A percentile compares a stretch with the other conserved stretches of the same genome.
These are phyloP conservation scores for Eremophila alpestris DNA, from an alignment of 2,797 vertebrate species.

Conservation along the genomic window DNA sequence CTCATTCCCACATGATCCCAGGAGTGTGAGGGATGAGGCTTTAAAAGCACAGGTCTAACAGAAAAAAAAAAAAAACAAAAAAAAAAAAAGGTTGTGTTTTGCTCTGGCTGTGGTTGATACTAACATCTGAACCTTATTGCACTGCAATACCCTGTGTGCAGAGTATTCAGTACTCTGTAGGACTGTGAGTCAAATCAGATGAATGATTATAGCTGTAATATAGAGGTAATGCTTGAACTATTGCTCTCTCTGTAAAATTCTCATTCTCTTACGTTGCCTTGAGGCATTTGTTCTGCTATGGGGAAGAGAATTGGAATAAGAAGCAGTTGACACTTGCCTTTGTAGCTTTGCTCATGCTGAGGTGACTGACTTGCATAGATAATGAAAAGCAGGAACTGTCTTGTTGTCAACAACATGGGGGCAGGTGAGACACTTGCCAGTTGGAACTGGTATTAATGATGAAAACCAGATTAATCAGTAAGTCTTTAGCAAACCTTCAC, in stretches of 20 bases:
- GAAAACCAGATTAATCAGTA: neutral
- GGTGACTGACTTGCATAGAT: neutral
- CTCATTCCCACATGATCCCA: conserved; percentile 25
- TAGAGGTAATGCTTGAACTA: neutral
- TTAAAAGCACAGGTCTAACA: conserved; percentile 21
- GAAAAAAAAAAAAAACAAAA: neutral
- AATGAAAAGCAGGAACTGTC: neutral
- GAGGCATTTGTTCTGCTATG: neutral
- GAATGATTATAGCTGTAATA: neutral
- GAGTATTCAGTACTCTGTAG: neutral
- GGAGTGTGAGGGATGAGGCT: neutral
- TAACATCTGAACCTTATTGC: conserved; percentile 15
- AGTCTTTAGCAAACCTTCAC: neutral
- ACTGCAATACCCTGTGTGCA: neutral
- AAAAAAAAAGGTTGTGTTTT: neutral
- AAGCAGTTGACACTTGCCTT: neutral
- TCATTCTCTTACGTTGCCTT: neutral
- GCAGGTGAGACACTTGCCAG: neutral
- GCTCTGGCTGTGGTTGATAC: neutral
- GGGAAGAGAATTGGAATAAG: neutral
- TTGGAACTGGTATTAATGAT: neutral
- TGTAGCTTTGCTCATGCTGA: neutral
- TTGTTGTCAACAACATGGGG: neutral
- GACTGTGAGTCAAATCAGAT: neutral
- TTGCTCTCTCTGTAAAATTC: conserved; percentile 1